Evolutionary conservation across 2,797 vertebrate species (phyloP).

Genomic region (Tauraco hartlaubi): DNA sequence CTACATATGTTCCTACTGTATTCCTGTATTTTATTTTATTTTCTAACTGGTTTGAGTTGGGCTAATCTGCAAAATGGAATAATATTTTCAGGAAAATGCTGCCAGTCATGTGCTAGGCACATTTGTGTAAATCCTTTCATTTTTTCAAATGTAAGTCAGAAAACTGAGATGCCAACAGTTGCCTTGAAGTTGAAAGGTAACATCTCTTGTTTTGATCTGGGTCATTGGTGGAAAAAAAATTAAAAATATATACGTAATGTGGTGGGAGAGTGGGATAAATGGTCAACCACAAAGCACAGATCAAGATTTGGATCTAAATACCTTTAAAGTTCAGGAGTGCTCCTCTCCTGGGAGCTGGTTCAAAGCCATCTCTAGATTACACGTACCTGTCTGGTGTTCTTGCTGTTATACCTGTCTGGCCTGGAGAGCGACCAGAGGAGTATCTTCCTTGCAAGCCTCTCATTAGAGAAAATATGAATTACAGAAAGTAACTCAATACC

Average conservation of each 20-base stretch:
- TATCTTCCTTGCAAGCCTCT: slow-evolving; percentile 25
- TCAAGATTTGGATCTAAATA: slow-evolving; percentile 38
- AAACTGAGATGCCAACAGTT: neutral
- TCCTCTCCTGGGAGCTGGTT: slow-evolving; percentile 6
- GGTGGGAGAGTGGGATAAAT: neutral
- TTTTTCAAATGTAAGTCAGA: neutral
- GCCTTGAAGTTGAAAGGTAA: neutral
- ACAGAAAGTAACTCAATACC: slow-evolving; percentile 38
- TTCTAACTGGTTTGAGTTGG: neutral
- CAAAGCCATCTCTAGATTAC: slow-evolving; percentile 3
- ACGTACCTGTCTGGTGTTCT: neutral
- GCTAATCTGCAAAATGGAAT: neutral
- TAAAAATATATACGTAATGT: accelerated
- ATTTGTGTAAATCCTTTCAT: neutral
- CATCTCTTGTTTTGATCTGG: neutral
- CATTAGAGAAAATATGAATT: slow-evolving; percentile 47
- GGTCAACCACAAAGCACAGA: slow-evolving; percentile 40
- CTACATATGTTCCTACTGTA: neutral
- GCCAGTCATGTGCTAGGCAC: neutral
- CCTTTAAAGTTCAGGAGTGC: slow-evolving; percentile 49
- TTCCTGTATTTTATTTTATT: neutral
- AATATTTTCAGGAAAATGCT: neutral
- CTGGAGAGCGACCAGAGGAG: neutral
- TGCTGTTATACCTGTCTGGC: slow-evolving; percentile 35
- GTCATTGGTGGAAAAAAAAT: neutral